Evolutionary conservation across 2,888 invertebrate species (phyloP), one percentile per base, ranked within the genome.

Genomic region (Lasioglossum leucozonium): DNA sequence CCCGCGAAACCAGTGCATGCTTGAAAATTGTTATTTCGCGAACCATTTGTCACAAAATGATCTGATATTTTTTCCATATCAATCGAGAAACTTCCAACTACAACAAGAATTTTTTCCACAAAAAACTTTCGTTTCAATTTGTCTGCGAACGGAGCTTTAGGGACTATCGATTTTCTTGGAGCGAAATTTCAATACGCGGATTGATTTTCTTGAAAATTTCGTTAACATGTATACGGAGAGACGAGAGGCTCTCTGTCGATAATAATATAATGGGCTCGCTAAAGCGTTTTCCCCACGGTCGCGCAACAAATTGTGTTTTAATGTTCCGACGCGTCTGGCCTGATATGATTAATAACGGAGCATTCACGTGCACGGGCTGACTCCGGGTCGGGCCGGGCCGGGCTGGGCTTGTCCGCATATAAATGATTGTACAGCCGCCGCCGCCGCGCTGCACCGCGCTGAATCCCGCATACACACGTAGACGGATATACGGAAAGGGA

Each of bases 321-420:
- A 85, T 76, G 80, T 74, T 71, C 58, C 44, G 26, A 72, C 78
- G 58, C 80, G 77, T 88, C 80, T 76, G 79, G 82, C 73, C 79
- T 47, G 81, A 73, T 77, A 76, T 76, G 86, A 84, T 88, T 86
- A 87, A 88, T 89, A 89, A 86, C 86, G 47, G 72, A 72, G 30
- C 75, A 47, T 85, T 74, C 76, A 77, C 76, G 47, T 80, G 78
- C 77, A 73, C 74, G 65, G 62, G 69, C 47, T 71, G 72, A 80
- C 58, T 58, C 67, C 72, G 65, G 58, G 58, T 0, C 42, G 72
- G 55, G 47, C 1, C 8, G 47, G 22, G 47, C 8, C 22, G 47
- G 18, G 51, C 10, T 22, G 47, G 58, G 37, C 79, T 69, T 69
- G 81, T 88, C 74, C 79, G 72, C 85, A 69, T 82, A 84, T 87